Conservation (phyloP, 2,888 invertebrate species). For the Drosophila paramelanica region DNA sequence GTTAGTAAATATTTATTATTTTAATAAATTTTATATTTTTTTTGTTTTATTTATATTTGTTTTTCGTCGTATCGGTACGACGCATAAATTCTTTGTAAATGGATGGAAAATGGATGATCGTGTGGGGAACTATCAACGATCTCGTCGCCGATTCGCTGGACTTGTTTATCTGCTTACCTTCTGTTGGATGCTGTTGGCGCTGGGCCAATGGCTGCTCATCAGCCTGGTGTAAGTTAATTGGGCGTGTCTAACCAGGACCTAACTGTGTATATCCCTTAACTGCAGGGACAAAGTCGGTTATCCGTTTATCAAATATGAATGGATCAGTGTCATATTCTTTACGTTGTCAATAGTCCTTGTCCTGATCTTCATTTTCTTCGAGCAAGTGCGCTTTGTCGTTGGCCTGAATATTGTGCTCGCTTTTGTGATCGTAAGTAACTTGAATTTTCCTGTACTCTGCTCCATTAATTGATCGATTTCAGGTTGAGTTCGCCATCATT, state of each 20-base stretch:
- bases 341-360: slow-evolving; percentile 48
- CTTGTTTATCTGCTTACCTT: slow-evolving; percentile 59
- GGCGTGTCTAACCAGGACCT: background rate
- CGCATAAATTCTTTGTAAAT: slow-evolving; percentile 26
- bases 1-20: background rate
- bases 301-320: slow-evolving; percentile 20
- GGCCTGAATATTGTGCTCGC: slow-evolving; percentile 64
- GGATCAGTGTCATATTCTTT: slow-evolving; percentile 60
- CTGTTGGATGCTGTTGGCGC: slow-evolving; percentile 50
- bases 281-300: slow-evolving; percentile 4
- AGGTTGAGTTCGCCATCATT: slow-evolving; percentile 70
- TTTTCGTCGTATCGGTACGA: background rate
- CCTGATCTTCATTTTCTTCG: slow-evolving; percentile 67
- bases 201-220: slow-evolving; percentile 64
- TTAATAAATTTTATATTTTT: background rate
- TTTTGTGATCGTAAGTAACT: slow-evolving; percentile 64
- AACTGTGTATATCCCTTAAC: background rate
- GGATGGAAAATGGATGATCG: slow-evolving; percentile 26
- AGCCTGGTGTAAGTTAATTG: slow-evolving; percentile 50
- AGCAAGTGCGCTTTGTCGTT: slow-evolving; percentile 52
- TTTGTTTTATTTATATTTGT: too few relatives aligned
- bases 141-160: slow-evolving; percentile 65
- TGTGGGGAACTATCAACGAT: slow-evolving; percentile 45
- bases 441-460: accelerated
- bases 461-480: background rate